These are phyloP conservation scores for Acheta domesticus DNA, from an alignment of 2,888 invertebrate genomes.

Conservation along the genomic window DNA sequence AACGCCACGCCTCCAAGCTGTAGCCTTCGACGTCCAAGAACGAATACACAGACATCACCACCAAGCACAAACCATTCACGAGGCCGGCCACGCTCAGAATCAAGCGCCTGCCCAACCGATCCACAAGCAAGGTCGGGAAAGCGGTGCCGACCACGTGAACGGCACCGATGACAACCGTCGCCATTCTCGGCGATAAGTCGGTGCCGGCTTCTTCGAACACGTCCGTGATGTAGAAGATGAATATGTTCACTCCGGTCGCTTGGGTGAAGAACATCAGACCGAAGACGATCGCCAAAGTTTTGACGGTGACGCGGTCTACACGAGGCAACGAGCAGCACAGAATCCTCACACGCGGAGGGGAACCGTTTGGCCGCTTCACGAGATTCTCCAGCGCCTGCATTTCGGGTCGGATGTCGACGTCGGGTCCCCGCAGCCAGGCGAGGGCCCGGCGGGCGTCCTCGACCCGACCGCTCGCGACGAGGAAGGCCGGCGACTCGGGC, in stretches of 20 bases:
- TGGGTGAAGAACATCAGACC: neutral
- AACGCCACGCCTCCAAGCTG: conserved; percentile 45
- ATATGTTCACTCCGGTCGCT: neutral
- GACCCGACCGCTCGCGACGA: neutral
- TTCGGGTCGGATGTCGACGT: neutral
- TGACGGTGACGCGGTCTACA: neutral
- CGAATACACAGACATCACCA: neutral
- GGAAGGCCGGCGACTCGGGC: conserved; percentile 23
- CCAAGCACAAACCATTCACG: neutral
- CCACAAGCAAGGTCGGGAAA: neutral
- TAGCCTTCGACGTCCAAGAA: neutral
- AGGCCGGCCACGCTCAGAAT: neutral
- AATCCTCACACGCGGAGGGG: too few species aligned
- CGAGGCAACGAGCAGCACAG: neutral
- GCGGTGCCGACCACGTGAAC: neutral
- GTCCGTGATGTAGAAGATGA: neutral
- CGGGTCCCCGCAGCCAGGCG: neutral
- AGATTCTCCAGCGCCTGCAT: neutral
- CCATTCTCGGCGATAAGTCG: neutral
- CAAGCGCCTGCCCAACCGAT: neutral
- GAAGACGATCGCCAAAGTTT: neutral
- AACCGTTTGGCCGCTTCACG: too few species aligned
- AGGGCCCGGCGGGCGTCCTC: neutral
- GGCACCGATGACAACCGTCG: neutral
- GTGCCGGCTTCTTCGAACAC: neutral